A percentile compares a stretch with the other conserved stretches of the same genome.
Conservation (phyloP, 2,888 invertebrate species). For the Cantharis flavilabris region DNA sequence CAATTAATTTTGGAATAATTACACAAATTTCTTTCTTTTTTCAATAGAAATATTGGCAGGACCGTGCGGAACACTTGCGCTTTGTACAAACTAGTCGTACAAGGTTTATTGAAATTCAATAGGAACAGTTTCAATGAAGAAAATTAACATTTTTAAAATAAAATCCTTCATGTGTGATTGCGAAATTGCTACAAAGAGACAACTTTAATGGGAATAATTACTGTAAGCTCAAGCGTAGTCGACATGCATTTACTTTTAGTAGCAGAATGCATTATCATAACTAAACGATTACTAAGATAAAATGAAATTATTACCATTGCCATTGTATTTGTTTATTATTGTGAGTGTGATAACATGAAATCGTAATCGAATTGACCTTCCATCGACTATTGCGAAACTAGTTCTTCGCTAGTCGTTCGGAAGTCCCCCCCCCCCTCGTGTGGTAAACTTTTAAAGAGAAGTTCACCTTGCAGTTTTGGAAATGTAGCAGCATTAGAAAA, state of each 20-base stretch:
- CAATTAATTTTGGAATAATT: no score
- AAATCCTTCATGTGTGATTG: conserved; percentile 3
- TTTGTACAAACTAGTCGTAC: no score
- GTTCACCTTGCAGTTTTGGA: neutral
- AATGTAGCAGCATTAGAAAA: neutral
- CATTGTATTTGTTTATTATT: conserved; percentile 10
- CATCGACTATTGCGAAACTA: neutral
- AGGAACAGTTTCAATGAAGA: neutral
- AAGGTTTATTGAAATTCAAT: no score
- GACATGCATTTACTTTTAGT: conserved; percentile 16
- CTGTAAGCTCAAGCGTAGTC: neutral
- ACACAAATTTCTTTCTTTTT: no score
- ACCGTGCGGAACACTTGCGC: no score
- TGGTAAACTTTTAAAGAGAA: neutral
- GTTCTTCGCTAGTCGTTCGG: neutral
- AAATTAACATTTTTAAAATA: conserved; percentile 3
- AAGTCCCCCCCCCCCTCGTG: neutral
- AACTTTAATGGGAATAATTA: neutral
- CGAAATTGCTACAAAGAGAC: neutral
- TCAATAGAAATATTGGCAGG: no score
- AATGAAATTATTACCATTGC: conserved; percentile 12
- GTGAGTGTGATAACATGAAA: conserved; percentile 4
- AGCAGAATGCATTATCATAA: conserved; percentile 14
- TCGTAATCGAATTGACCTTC: conserved; percentile 6
- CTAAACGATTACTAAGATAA: conserved; percentile 12